A percentile compares a stretch with the other conserved stretches of the same genome.
Conservation (phyloP, 1,140 invertebrate genomes). For the Hyposmocoma kahamanoa region DNA sequence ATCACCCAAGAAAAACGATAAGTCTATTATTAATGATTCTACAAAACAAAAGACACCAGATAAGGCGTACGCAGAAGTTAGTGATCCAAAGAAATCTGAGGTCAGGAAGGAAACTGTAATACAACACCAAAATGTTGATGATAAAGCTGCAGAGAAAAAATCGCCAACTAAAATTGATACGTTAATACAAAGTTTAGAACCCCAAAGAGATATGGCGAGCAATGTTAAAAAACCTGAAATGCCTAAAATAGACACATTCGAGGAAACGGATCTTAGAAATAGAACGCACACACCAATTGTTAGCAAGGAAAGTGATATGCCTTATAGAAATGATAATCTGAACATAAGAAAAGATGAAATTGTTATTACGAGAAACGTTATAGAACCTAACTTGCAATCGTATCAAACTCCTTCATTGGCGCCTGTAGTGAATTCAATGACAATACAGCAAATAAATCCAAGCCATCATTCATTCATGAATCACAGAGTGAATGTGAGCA, state of each 20-base stretch:
- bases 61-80: slow-evolving; percentile 29
- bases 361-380: slow-evolving; percentile 50
- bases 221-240: slow-evolving; percentile 31
- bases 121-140: slow-evolving; percentile 55
- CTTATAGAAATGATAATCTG: slow-evolving; percentile 44
- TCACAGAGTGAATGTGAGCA: slow-evolving; percentile 42
- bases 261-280: slow-evolving; percentile 38
- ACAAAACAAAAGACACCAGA: slow-evolving; percentile 50
- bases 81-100: slow-evolving; percentile 50
- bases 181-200: slow-evolving; percentile 56
- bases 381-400: slow-evolving; percentile 44
- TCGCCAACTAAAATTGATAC: slow-evolving; percentile 59
- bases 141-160: slow-evolving; percentile 49
- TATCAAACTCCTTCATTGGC: slow-evolving; percentile 45
- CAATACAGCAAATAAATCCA: slow-evolving; percentile 54
- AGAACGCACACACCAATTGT: slow-evolving; percentile 36
- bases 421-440: slow-evolving; percentile 52
- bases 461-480: slow-evolving; percentile 51
- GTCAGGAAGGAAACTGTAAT: slow-evolving; percentile 64
- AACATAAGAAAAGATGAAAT: slow-evolving; percentile 54
- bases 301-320: slow-evolving; percentile 48
- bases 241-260: slow-evolving; percentile 44
- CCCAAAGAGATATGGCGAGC: slow-evolving; percentile 33
- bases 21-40: slow-evolving; percentile 50
- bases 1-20: slow-evolving; percentile 54